A percentile compares a stretch with the other conserved stretches of the same genome.
phyloP scores from a whole-genome alignment of 1,140 invertebrate species.

The Euura saliciscinereae region DNA sequence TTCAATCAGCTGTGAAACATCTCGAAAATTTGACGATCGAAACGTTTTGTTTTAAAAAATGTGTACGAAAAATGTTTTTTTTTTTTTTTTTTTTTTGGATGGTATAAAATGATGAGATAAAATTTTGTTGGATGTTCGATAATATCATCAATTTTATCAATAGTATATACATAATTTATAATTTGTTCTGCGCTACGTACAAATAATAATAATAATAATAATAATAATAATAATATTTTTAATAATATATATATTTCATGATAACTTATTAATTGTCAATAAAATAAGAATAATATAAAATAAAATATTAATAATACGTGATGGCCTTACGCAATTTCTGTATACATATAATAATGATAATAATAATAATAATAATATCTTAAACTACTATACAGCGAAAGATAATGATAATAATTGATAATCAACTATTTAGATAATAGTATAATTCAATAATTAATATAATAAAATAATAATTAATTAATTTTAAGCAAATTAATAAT shows the following conservation, averaged over 20 bases:
- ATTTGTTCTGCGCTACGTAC: constrained; percentile 45
- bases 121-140: neutral
- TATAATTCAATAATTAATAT: neutral
- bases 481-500: neutral
- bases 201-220: constrained; percentile 32
- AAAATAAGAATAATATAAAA: constrained; percentile 13
- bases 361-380: too few relatives aligned
- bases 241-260: constrained; percentile 15
- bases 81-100: too few relatives aligned
- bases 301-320: constrained; percentile 16
- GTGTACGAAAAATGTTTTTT: too few relatives aligned
- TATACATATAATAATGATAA: too few relatives aligned
- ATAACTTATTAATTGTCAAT: constrained; percentile 1
- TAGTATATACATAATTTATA: constrained; percentile 53
- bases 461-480: neutral
- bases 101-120: too few relatives aligned
- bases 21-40: too few relatives aligned
- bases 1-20: too few relatives aligned
- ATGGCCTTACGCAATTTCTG: constrained; percentile 15
- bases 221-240: constrained; percentile 19
- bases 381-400: neutral
- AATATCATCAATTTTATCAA: constrained; percentile 42
- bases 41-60: too few relatives aligned
- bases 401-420: neutral
- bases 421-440: neutral